These are phyloP conservation scores for Herminia tarsipennalis DNA, from an alignment of 2,888 invertebrate species.

Conservation along the genomic window DNA sequence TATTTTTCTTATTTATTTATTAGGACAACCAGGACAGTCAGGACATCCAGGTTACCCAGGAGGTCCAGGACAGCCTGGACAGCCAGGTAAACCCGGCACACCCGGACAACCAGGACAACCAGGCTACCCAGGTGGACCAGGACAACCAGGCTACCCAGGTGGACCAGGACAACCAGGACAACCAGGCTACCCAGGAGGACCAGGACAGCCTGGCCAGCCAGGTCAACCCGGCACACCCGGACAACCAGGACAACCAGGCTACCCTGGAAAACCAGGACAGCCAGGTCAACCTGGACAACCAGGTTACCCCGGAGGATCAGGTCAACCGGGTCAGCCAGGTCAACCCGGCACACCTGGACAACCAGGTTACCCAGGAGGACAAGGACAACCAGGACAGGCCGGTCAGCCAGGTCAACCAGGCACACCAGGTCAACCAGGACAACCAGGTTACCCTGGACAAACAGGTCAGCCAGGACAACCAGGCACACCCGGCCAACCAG, in stretches of 20 bases:
- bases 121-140: slow-evolving; percentile 25
- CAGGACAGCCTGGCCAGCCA: slow-evolving; percentile 4
- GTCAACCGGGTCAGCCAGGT: slow-evolving; percentile 10
- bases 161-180: neutral
- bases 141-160: slow-evolving; percentile 8
- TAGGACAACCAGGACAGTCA: slow-evolving; percentile 47
- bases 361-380: slow-evolving; percentile 4
- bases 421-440: slow-evolving; percentile 10
- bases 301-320: slow-evolving; percentile 2
- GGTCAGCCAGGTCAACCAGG: slow-evolving; percentile 7
- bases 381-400: slow-evolving; percentile 9
- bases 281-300: slow-evolving; percentile 9
- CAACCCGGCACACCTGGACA: slow-evolving; percentile 9
- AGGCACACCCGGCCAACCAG: slow-evolving; percentile 11
- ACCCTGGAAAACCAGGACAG: neutral
- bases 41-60: slow-evolving; percentile 50
- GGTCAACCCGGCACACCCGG: slow-evolving; percentile 5
- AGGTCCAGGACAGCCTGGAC: slow-evolving; percentile 37
- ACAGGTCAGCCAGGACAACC: slow-evolving; percentile 10
- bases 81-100: slow-evolving; percentile 28
- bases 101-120: slow-evolving; percentile 30
- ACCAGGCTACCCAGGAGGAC: neutral
- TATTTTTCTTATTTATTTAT: slow-evolving; percentile 8
- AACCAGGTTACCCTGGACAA: slow-evolving; percentile 4
- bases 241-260: slow-evolving; percentile 12